Conservation (phyloP, 1,140 invertebrate species). For the Teleopsis dalmanni region DNA sequence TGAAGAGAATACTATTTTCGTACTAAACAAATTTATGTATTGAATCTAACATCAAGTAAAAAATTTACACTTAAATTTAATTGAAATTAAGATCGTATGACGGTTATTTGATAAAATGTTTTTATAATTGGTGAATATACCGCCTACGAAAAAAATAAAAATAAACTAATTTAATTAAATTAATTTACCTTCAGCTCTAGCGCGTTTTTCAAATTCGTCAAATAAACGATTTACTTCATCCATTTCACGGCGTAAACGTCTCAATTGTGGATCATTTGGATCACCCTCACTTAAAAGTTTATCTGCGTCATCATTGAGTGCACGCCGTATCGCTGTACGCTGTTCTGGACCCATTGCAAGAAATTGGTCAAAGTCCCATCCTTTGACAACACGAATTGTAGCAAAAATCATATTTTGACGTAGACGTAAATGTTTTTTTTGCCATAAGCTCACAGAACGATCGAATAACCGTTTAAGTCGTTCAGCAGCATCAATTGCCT, state of each 20-base stretch:
- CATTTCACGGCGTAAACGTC: conserved; percentile 82
- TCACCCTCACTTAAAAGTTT: conserved; percentile 89
- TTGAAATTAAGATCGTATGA: too few species aligned
- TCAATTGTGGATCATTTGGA: conserved; percentile 83
- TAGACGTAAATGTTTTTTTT: conserved; percentile 87
- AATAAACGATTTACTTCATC: conserved; percentile 92
- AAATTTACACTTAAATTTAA: too few species aligned
- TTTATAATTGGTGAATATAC: too few species aligned
- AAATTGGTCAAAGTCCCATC: conserved; percentile 88
- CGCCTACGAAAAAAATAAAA: too few species aligned
- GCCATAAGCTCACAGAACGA: conserved; percentile 81
- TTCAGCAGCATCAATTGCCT: conserved; percentile 79
- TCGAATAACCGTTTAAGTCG: conserved; percentile 80
- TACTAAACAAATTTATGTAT: too few species aligned
- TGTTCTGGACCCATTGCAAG: conserved; percentile 92
- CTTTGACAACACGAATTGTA: conserved; percentile 92
- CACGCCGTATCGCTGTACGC: conserved; percentile 86
- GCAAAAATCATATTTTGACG: conserved; percentile 97
- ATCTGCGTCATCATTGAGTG: conserved; percentile 95
- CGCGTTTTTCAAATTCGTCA: conserved; percentile 83
- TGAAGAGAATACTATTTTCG: too few species aligned
- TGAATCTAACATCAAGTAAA: too few species aligned
- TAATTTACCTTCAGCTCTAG: conserved; percentile 64
- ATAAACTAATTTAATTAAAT: conserved; percentile 1
- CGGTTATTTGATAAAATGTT: too few species aligned